Percentiles rank a stretch among this genome's conserved stretches.
These are phyloP conservation scores for Micrastur ruficollis DNA, from an alignment of 2,797 vertebrate genomes.

Conservation along the genomic window DNA sequence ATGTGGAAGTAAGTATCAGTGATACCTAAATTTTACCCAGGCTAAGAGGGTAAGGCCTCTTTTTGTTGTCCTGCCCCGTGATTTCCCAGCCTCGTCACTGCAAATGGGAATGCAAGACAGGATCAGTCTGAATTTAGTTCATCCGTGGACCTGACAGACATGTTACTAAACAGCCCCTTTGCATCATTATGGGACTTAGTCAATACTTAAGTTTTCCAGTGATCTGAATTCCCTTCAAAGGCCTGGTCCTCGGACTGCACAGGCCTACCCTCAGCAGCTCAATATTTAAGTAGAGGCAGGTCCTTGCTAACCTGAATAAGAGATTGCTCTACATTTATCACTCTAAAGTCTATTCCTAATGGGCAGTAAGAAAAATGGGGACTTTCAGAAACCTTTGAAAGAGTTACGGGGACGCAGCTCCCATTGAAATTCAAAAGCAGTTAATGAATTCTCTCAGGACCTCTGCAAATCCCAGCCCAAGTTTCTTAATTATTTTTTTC, in stretches of 20 bases:
- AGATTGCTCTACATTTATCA: neutral
- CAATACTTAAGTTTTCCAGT: neutral
- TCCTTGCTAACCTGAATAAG: neutral
- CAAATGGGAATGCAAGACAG: neutral
- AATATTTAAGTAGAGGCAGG: neutral
- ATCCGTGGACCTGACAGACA: neutral
- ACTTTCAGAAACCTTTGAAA: slow-evolving; percentile 13
- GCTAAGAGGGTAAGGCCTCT: neutral
- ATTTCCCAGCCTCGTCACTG: neutral
- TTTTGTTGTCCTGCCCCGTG: neutral
- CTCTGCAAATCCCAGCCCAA: slow-evolving; percentile 31
- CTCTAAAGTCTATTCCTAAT: neutral
- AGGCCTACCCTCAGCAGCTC: neutral
- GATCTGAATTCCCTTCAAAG: neutral
- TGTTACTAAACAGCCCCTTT: neutral
- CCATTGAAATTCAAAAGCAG: slow-evolving; percentile 41
- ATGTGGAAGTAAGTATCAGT: neutral
- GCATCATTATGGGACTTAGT: neutral
- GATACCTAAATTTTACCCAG: neutral
- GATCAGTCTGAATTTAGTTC: neutral
- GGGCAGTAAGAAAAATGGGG: neutral
- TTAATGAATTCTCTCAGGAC: slow-evolving; percentile 55
- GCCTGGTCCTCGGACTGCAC: neutral
- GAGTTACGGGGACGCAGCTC: neutral
- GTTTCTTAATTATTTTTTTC: slow-evolving; percentile 59